Evolutionary conservation across 2,888 invertebrate species (phyloP).

Genomic region (Poecilus cupreus): DNA sequence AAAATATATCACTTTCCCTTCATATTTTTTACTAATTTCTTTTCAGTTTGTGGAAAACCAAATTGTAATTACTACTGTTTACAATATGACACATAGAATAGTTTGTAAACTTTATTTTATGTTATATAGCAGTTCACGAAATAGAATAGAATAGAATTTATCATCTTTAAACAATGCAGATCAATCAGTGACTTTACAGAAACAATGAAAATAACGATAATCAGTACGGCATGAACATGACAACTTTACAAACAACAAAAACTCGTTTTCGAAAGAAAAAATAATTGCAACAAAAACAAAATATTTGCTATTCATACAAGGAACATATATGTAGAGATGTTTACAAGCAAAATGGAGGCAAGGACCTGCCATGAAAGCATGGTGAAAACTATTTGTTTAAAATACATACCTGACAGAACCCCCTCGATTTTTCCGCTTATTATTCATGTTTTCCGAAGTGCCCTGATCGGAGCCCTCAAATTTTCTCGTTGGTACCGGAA

Average conservation of each 20-base stretch:
- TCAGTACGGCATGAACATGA: not conserved
- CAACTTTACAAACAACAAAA: slow-evolving; percentile 8
- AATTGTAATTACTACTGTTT: not conserved
- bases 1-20: no score
- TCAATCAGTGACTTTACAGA: not conserved
- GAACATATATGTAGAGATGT: slow-evolving; percentile 22
- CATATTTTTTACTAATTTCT: not conserved
- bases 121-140: not conserved
- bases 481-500: slow-evolving; percentile 90
- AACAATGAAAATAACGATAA: slow-evolving; percentile 3
- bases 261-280: slow-evolving; percentile 15
- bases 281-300: slow-evolving; percentile 16
- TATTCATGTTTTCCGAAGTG: slow-evolving; percentile 82
- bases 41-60: not conserved
- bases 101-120: no score
- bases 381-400: slow-evolving; percentile 39
- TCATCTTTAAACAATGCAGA: slow-evolving; percentile 11
- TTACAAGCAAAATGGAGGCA: slow-evolving; percentile 29
- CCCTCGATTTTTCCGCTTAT: slow-evolving; percentile 89
- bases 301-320: not conserved
- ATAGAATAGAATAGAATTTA: not conserved
- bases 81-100: not conserved
- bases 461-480: slow-evolving; percentile 86
- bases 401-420: slow-evolving; percentile 82
- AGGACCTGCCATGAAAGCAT: slow-evolving; percentile 55